Evolutionary conservation across 2,113 vertebrate species (phyloP), one percentile per base, ranked within the genome.

Genomic region (Callithrix jacchus): DNA sequence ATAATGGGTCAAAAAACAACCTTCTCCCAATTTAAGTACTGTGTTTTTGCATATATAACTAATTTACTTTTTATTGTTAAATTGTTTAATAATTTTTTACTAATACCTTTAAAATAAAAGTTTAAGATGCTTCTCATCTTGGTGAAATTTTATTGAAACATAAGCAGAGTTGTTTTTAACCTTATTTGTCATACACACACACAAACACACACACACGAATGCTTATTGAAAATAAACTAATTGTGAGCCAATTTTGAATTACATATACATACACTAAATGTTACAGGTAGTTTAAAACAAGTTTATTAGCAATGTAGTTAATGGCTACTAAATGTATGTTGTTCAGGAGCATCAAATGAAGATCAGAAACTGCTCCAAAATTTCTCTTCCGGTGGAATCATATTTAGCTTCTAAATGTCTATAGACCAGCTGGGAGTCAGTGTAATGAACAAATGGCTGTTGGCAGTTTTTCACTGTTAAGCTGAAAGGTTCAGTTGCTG

Each of bases 331-430:
- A 80, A 54, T 81, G 10, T 18, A 40, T 77, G 16, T 52, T 64
- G 47, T 82, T 97, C 25, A 89, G 18, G 73, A 70, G 3, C 54
- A 79, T 95, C 91, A 96, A 73, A 95, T 32, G 80, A 86, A 92
- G 70, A 86, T 94, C 42, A 94, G 47, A 94, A 95, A 35, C 1
- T 7, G 2, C 35, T 91, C n/a, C 17, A 20, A 52, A 52, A 27
- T 35, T 94, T 20, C 0, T 95, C 93, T 95, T 94, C 96, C 37
- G 52, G 61, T 91, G 52, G 74, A 64, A 89, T 96, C 73, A 83
- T 66, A 35, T 93, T 93, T 98, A 83, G 91, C 32, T 93, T 47
- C 71, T 68, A 74, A 32, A 87, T 54, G 42, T 92, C 94, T 96
- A 14, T 68, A 82, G 47, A 61, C 64, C 61, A 84, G 27, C 83